Base-by-base conservation (phyloP, 1,140 invertebrate species). In the Dreissena rostriformis region DNA sequence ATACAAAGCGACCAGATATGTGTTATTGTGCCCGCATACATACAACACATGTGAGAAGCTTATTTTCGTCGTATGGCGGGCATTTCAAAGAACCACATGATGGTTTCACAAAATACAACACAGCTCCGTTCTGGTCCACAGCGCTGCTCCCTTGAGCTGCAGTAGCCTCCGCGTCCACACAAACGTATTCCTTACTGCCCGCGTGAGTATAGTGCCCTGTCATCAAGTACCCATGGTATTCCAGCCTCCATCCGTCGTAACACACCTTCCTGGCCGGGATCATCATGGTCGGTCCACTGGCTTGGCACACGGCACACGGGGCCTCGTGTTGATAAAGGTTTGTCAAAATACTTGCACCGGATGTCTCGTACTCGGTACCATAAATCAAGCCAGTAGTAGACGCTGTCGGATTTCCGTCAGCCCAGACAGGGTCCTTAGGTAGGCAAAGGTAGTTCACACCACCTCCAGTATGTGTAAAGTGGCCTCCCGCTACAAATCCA, bases 251-350 rank as follows among this genome's bases (percentile, higher is more conserved):
- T 2, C 87, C 87, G 19, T 26, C 12, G 11, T 51, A 74, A 57
- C 88, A 90, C 4, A 15, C 72, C 22, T 66, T 82, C n/a, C 71
- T 63, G 26, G 73, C 88, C 0, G 88, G 88, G 26, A 90, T 75
- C 86, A 88, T 90, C n/a, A 88, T n/a, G 22, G 24, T 53, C 7
- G 29, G 80, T 24, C 52, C 5, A 15, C 84, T 68, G 65, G 51
- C 66, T 29, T 67, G 49, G 61, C 86, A 87, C 12, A 87, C 84
- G 22, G 77, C 86, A 76, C 86, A 87, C 61, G 66, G 82, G 17
- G 72, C 67, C 66, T 86, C 70, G 55, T 66, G 53, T 1, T 53
- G n/a, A 5, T 24, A 0, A n/a, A 82, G 6, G 26, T 39, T 1
- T n/a, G 15, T 57, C 51, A 17, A 71, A 24, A 70, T 70, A 22